A percentile compares a stretch with the other conserved stretches of the same genome.
phyloP scores from a whole-genome alignment of 2,797 vertebrate species.

The Knipowitschia caucasica region DNA sequence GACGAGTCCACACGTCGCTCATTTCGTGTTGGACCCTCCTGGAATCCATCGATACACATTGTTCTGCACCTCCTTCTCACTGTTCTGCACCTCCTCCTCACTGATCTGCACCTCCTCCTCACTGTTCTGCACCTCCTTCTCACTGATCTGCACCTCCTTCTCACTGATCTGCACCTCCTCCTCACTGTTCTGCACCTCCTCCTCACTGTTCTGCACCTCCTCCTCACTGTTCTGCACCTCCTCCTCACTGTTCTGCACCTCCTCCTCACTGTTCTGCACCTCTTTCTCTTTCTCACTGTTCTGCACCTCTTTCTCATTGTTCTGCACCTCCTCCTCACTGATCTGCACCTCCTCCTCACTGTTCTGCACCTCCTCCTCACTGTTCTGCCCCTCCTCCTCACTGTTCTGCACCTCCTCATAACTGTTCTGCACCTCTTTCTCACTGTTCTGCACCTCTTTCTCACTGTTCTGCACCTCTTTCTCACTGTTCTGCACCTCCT shows the following conservation, averaged over 20 bases:
- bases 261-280: not conserved
- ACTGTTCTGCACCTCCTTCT: slow-evolving; percentile 1
- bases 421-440: slow-evolving; percentile 1
- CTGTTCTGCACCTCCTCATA: no score
- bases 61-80: slow-evolving; percentile 1
- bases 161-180: no score
- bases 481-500: slow-evolving; percentile 2
- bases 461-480: no score
- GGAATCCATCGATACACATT: no score
- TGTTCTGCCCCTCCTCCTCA: not conserved
- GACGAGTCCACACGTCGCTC: no score
- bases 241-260: not conserved
- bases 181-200: slow-evolving; percentile 2
- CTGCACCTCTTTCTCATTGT: not conserved
- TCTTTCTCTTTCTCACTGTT: slow-evolving; percentile 9
- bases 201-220: not conserved
- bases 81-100: no score
- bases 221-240: not conserved
- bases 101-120: no score
- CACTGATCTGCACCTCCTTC: not conserved
- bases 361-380: not conserved
- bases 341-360: no score
- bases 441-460: not conserved
- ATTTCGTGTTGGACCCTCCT: no score
- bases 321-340: no score